A percentile compares a stretch with the other conserved stretches of the same genome.
These are phyloP conservation scores for Caenorhabditis virilis DNA, from an alignment of 2,888 invertebrate species.

Conservation along the genomic window DNA sequence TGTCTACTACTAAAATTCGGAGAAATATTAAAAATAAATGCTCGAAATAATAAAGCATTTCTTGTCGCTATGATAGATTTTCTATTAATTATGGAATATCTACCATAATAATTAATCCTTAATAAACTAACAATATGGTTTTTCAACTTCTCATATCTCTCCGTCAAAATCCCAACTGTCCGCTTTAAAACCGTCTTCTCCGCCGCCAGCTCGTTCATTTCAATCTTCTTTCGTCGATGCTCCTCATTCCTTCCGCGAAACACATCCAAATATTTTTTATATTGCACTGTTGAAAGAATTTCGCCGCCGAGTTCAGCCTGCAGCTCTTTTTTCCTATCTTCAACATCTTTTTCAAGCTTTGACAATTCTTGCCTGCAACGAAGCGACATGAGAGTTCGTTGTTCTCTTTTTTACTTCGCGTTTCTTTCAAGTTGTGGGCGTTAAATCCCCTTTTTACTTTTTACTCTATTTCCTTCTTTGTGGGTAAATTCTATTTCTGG, in stretches of 20 bases:
- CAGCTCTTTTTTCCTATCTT: slow-evolving; percentile 19
- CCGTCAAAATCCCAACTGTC: slow-evolving; percentile 78
- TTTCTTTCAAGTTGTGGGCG: no score
- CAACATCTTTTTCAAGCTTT: slow-evolving; percentile 24
- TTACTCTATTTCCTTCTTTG: slow-evolving; percentile 7
- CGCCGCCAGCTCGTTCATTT: slow-evolving; percentile 78
- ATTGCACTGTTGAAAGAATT: slow-evolving; percentile 70
- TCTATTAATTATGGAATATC: no score
- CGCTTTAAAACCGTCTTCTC: slow-evolving; percentile 80
- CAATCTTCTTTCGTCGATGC: slow-evolving; percentile 82
- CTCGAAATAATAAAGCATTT: no score
- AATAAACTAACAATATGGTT: slow-evolving; percentile 74
- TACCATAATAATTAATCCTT: no score
- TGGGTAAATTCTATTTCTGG: slow-evolving; percentile 23
- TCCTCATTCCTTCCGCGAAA: slow-evolving; percentile 81
- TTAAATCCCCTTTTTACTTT: no score
- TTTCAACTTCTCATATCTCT: slow-evolving; percentile 71
- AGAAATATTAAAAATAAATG: no score
- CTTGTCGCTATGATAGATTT: no score
- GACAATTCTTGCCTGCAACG: slow-evolving; percentile 32
- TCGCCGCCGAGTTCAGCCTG: slow-evolving; percentile 32
- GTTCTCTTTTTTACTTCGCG: no score
- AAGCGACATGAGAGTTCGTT: no score
- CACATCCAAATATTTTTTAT: slow-evolving; percentile 83
- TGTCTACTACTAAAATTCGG: no score